Conservation (phyloP, 2,113 vertebrate species). For the Sinocyclocheilus rhinocerous region DNA sequence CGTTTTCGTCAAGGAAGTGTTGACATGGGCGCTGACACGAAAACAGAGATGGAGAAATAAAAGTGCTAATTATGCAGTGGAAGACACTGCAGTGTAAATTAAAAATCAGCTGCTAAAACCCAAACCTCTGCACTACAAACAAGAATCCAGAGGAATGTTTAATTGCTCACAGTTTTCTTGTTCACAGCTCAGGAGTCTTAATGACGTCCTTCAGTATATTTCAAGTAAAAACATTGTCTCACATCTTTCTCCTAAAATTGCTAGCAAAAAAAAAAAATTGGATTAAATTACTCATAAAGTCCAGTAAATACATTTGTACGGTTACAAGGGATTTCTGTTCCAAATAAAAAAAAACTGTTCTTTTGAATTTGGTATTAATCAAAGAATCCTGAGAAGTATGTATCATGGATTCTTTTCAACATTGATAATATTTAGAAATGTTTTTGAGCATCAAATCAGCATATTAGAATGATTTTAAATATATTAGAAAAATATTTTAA, state of each 20-base stretch:
- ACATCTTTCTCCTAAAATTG: neutral
- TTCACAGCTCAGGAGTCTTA: neutral
- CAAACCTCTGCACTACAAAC: neutral
- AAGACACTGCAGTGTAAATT: neutral
- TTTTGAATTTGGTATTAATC: neutral
- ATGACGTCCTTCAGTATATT: neutral
- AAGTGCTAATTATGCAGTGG: constrained; percentile 16
- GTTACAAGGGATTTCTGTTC: neutral
- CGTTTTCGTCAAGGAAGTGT: neutral
- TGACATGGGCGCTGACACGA: constrained; percentile 14
- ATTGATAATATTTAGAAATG: neutral
- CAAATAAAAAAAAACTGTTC: neutral
- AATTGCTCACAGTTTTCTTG: neutral
- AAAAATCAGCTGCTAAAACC: neutral
- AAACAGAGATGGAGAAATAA: constrained; percentile 13
- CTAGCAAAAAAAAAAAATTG: no score
- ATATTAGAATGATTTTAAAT: neutral
- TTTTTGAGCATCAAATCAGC: neutral
- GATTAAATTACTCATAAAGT: neutral
- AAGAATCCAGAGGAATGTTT: neutral
- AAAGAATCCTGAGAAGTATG: no score
- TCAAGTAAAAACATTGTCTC: neutral
- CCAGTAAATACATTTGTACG: neutral
- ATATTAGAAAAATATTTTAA: neutral
- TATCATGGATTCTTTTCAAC: neutral